Evolutionary conservation across 2,888 invertebrate species (phyloP), one percentile per base, ranked within the genome.

Genomic region (Thera obeliscata): DNA sequence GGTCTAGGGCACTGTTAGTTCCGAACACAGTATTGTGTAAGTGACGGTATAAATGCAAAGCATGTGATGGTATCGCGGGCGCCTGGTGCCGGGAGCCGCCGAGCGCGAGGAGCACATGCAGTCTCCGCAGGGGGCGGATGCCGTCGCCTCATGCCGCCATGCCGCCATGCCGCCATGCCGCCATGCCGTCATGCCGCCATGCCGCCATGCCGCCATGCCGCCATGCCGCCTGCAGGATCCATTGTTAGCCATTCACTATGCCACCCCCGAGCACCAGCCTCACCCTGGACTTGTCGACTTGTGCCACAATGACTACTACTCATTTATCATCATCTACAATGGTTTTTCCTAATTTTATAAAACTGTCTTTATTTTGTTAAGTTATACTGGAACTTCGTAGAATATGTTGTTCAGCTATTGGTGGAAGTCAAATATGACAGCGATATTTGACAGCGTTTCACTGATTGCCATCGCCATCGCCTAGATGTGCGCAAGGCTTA

Each of bases 41-140:
- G 52, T 52, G 33, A 33, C 2, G 43, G 38, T 8, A 4, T 3
- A 52, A 38, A 62, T 56, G 56, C 48, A 56, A 62, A 48, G 12
- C 43, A 49, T 49, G 8, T 9, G 55, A 56, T 62, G 12, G 49
- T 54, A 64, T 58, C 52, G 52, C 6, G 38, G 12, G n/a, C 1
- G 12, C 7, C 33, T 38, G 33, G 8, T 43, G 38, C 49, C 60
- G 38, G 56, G 43, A 57, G 56, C 60, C 43, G 61, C 52, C 61
- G 60, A 65, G 65, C 65, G 60, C 41, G 65, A 60, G 65, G 59
- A 48, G 48, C 12, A 11, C 60, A 49, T 43, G 55, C 7, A 4
- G 57, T 36, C 56, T 9, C 50, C 41, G 49, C 56, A 63, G 50
- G 63, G 56, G 56, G 55, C 48, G 4, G 36, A 56, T 56, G 12